A percentile compares a stretch with the other conserved stretches of the same genome.
These are phyloP conservation scores for Pterophyllum scalare DNA, from an alignment of 2,113 vertebrate genomes.

Conservation along the genomic window DNA sequence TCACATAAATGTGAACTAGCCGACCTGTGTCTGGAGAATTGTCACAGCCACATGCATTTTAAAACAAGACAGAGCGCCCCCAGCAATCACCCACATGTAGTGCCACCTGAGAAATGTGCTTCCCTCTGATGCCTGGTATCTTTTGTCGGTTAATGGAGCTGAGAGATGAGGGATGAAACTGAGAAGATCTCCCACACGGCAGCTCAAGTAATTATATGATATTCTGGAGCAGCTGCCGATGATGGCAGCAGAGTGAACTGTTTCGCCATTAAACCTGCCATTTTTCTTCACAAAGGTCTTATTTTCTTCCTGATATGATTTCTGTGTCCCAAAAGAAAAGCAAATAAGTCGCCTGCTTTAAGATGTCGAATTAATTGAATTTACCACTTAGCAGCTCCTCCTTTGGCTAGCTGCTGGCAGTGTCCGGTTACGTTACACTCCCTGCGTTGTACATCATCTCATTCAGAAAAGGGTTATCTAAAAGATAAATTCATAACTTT, in stretches of 20 bases:
- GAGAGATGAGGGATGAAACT: conserved; percentile 29
- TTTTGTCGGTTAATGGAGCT: conserved; percentile 50
- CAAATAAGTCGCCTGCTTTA: neutral
- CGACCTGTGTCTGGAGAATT: conserved; percentile 13
- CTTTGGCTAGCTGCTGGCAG: neutral
- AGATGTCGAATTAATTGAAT: neutral
- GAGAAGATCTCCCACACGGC: conserved; percentile 42
- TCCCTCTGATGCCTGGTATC: conserved; percentile 1
- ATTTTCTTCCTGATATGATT: neutral
- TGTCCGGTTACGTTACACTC: neutral
- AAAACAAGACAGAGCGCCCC: conserved; percentile 25
- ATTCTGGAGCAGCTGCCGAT: conserved; percentile 15
- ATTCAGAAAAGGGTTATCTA: neutral
- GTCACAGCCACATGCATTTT: neutral
- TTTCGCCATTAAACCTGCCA: neutral
- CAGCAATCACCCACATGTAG: neutral
- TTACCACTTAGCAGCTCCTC: neutral
- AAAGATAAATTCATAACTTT: neutral
- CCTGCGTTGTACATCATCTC: neutral
- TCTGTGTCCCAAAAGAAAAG: neutral
- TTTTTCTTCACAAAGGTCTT: neutral
- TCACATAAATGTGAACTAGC: conserved; percentile 28
- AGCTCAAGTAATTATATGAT: neutral
- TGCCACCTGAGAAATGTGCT: conserved; percentile 32
- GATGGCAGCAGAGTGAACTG: neutral